phyloP scores from a whole-genome alignment of 2,113 vertebrate species.

The Tragelaphus buxtoni region DNA sequence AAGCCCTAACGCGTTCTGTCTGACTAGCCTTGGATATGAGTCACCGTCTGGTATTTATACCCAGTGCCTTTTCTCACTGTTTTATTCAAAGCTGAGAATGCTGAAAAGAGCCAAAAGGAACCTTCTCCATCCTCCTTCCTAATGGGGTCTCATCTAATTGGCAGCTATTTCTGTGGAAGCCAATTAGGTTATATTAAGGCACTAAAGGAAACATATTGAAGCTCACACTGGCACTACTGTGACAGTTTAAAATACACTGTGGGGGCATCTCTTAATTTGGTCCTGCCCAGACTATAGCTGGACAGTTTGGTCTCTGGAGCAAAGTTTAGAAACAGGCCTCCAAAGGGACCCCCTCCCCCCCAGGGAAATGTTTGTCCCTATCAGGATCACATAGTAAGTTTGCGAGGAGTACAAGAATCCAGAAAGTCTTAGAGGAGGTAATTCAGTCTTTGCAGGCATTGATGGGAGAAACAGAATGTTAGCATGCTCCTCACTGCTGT shows the following conservation, averaged over 20 bases:
- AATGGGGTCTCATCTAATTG: conserved; percentile 5
- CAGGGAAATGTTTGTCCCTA: not conserved
- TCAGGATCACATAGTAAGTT: not conserved
- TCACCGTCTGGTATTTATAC: conserved; percentile 71
- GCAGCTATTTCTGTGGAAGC: not conserved
- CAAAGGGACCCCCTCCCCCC: not conserved
- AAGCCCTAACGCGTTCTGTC: conserved; percentile 53
- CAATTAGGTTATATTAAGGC: not conserved
- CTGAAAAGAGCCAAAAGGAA: conserved; percentile 24
- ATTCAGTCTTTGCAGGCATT: not conserved
- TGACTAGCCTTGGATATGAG: conserved; percentile 62
- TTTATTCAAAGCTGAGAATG: conserved; percentile 48
- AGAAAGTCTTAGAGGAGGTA: not conserved
- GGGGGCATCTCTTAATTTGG: not conserved
- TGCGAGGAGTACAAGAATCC: not conserved
- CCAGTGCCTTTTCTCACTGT: conserved; percentile 54
- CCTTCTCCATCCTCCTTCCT: not conserved
- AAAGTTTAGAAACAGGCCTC: not conserved
- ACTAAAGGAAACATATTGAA: not conserved
- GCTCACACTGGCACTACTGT: not conserved
- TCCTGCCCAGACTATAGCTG: not conserved
- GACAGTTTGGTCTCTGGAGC: not conserved
- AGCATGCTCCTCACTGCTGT: not conserved
- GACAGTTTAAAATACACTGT: not conserved
- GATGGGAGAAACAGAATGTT: not conserved